These are phyloP conservation scores for Syngnathus floridae DNA, from an alignment of 2,113 vertebrate species.

Conservation along the genomic window DNA sequence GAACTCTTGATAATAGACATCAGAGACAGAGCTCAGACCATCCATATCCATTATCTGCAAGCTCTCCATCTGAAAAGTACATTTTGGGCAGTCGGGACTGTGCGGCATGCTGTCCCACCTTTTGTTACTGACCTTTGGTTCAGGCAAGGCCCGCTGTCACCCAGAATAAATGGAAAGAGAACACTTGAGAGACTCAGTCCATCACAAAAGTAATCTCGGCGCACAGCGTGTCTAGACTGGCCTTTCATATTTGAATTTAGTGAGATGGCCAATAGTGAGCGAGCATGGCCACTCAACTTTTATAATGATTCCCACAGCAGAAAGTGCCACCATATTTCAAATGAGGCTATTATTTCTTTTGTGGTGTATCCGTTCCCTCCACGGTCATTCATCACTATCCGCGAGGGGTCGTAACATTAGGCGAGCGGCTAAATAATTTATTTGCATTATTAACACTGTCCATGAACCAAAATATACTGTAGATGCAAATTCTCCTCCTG, in stretches of 20 bases:
- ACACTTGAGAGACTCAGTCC: background rate
- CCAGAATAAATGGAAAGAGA: background rate
- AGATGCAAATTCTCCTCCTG: background rate
- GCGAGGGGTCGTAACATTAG: background rate
- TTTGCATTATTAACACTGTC: background rate
- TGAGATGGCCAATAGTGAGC: background rate
- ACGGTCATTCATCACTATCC: background rate
- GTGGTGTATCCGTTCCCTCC: background rate
- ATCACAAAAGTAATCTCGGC: background rate
- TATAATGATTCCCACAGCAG: background rate
- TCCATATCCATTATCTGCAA: no score
- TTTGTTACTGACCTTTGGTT: background rate
- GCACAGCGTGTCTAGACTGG: background rate
- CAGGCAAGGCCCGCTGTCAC: background rate
- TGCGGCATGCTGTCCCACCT: background rate
- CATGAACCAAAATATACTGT: background rate
- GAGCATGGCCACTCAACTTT: background rate
- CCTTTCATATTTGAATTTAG: slow-evolving; percentile 1
- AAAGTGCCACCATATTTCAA: background rate
- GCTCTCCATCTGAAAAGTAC: background rate
- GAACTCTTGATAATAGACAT: no score
- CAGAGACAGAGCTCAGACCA: no score
- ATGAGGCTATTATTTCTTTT: background rate
- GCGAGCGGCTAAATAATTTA: background rate
- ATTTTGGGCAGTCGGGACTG: background rate